Base-by-base conservation (phyloP, 2,113 vertebrate species). In the Pardalotus punctatus region DNA sequence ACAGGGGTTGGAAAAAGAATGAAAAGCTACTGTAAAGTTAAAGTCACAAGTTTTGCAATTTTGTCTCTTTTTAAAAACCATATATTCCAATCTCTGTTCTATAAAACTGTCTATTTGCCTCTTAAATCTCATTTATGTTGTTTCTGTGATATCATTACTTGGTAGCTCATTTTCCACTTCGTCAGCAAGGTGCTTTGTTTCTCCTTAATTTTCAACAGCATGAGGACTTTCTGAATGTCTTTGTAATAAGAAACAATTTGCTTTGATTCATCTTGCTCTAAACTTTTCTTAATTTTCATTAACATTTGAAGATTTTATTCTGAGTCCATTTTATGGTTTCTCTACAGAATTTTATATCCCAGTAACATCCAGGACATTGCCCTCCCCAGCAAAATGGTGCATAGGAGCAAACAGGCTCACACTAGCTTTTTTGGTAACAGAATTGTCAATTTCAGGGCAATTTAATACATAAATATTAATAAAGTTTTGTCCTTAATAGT, bases 101-200 rank as follows among this genome's bases (percentile, higher is more conserved):
- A 92, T 74, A 96, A 96, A 95, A 71, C 61, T 90, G 91, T 91
- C 93, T 74, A 83, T 87, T 87, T 95, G 79, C 64, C 82, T 95
- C 60, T 67, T 94, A 93, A 96, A 96, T 95, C 81, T 91, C 79
- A 83, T 83, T 96, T 90, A 95, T 90, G 51, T 65, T 93, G 85
- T 71, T 96, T 90, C 72, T 93, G 81, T 94, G 85, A 93, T 93
- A 83, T 51, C 67, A 86, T 60, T 81, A 74, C 74, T 90, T 81
- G 79, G 74, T 88, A 94, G 93, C 24, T 93, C 29, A 83, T 92
- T 94, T 96, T 95, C 71, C 51, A 92, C 85, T 94, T 82, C 1
- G 60, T 93, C 82, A 93, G 92, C 89, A 96, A 94, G 38, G 73
- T 94, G 61, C 86, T 88, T 92, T 93, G 60, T 94, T 88, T 93